Base-by-base conservation (phyloP, 2,888 invertebrate species). In the Pheosia tremula region DNA sequence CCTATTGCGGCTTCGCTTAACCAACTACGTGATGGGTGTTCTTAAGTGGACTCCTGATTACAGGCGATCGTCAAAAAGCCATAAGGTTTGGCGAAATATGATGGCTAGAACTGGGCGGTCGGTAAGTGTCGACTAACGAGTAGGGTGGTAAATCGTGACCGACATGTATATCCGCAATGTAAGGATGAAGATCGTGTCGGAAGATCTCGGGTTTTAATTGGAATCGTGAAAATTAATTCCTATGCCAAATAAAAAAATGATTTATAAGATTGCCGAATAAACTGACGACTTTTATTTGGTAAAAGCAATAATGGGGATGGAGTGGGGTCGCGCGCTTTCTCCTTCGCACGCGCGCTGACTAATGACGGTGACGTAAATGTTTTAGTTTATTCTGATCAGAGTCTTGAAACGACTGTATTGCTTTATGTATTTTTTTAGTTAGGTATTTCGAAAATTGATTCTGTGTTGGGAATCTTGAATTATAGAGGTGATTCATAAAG, bases 31-130 rank as follows among this genome's bases (percentile, higher is more conserved):
- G 78, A 65, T 53, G 60, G 54, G 66, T 57, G 50, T 71, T 59
- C 68, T 63, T 73, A 78, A 65, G 61, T 60, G 62, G 61, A 61
- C 60, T 62, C 60, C 67, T 71, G 75, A 79, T 81, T 77, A 77
- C 72, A 66, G 56, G 43, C 61, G 74, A 77, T 78, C 78, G 78
- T 81, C 76, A 78, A 74, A 78, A 74, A 68, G 71, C 64, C 71
- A 78, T 79, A 78, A 80, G 76, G 69, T 77, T 75, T 73, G 64
- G 67, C 69, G 77, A 70, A 80, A 79, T 77, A 78, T 74, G 72
- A 70, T 59, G 60, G 67, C 64, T 60, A 38, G 72, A 65, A 65
- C 66, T 67, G 57, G 59, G 56, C 58, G 63, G 60, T 74, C 57
- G 63, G 62, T 73, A 69, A 74, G 69, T 59, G 63, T 68, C 64